These are phyloP conservation scores for Drosophila barbarae DNA, from an alignment of 2,888 invertebrate species.

Conservation along the genomic window DNA sequence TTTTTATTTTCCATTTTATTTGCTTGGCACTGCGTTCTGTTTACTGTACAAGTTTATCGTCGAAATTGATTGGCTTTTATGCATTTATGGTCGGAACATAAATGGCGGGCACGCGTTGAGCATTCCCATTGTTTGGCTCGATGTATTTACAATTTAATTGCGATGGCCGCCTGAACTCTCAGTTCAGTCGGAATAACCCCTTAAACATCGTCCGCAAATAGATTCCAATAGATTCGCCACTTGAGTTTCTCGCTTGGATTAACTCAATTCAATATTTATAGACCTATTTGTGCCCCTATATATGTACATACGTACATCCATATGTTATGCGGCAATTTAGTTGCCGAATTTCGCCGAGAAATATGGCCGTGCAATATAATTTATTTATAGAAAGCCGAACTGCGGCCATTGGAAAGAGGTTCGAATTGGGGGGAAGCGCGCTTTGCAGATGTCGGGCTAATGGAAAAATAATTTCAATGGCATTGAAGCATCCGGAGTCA, in stretches of 20 bases:
- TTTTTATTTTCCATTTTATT: constrained; percentile 41
- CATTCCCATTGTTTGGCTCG: constrained; percentile 19
- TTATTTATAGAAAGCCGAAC: constrained; percentile 57
- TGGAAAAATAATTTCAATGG: constrained; percentile 19
- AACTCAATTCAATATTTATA: constrained; percentile 63
- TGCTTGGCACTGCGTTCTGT: constrained; percentile 47
- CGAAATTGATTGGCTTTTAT: constrained; percentile 50
- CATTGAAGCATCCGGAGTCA: constrained; percentile 33
- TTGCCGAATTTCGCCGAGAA: constrained; percentile 33
- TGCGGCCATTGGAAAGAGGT: constrained; percentile 32
- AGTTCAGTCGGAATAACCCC: constrained; percentile 12
- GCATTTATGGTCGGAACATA: constrained; percentile 44
- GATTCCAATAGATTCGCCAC: constrained; percentile 20
- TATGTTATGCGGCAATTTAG: constrained; percentile 37
- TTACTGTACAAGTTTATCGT: constrained; percentile 39
- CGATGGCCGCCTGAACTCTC: constrained; percentile 15
- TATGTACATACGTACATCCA: neutral
- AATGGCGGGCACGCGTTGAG: constrained; percentile 34
- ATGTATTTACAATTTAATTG: constrained; percentile 46
- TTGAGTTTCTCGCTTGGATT: constrained; percentile 25
- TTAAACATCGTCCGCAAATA: constrained; percentile 32
- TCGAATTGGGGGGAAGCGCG: constrained; percentile 4
- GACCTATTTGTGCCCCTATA: constrained; percentile 35
- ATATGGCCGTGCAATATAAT: constrained; percentile 32
- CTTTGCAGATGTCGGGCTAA: constrained; percentile 31